Evolutionary conservation across 2,888 invertebrate species (phyloP), one percentile per base, ranked within the genome.

Genomic region (Folsomia manolachei): DNA sequence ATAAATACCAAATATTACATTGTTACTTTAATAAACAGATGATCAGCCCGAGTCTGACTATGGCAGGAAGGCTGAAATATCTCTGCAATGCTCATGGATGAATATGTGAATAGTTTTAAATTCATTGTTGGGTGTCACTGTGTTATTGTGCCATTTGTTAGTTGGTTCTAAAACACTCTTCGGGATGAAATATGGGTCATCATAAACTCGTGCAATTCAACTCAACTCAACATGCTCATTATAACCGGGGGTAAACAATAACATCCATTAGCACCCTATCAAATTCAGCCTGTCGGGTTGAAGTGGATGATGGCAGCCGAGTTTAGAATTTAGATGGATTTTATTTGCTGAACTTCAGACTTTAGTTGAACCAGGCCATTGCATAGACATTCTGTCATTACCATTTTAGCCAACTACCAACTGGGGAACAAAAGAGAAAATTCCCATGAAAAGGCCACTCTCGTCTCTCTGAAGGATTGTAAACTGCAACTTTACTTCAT

Each of bases 261-360:
- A 56, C 56, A 56, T 56, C 21, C 21, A 56, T 56, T 56, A 56
- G 56, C 21, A 56, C 19, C 56, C 56, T 56, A 19, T 56, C 56
- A 56, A 56, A 18, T 56, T 21, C 21, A 56, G 21, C 56, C 21
- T n/a, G 56, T 56, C n/a, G n/a, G n/a, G n/a, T 56, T 14, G 7
- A 56, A 56, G 14, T 14, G 39, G 39, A 39, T 39, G 39, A 14
- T 9, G 14, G 14, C 39, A 39, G 14, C n/a, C n/a, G 14, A 39
- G 39, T 39, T 39, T 39, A 14, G 39, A 39, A 9, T 39, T 4
- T 4, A 39, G 4, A 9, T 39, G 39, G 39, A 39, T 39, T 39
- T 4, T 4, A 39, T 39, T 39, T 39, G 39, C 39, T 39, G 39
- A 4, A 39, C 39, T 39, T 39, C 39, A 39, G 39, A 39, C 39